A percentile compares a stretch with the other conserved stretches of the same genome.
These are phyloP conservation scores for Metallyticus violacea DNA, from an alignment of 2,888 invertebrate species.

Conservation along the genomic window DNA sequence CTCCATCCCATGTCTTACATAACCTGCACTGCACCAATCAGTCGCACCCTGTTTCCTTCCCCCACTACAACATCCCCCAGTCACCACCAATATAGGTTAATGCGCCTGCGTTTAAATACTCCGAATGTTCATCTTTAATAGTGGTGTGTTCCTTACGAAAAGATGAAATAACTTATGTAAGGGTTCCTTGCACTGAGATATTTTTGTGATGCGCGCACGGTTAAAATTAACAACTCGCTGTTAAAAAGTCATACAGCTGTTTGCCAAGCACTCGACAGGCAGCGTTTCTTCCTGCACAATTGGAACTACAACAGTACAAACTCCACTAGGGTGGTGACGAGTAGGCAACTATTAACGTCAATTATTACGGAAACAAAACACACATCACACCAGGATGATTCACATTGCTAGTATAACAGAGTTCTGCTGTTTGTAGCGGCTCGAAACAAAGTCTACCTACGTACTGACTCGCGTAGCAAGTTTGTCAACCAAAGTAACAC, in stretches of 20 bases:
- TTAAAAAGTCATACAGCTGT: background rate
- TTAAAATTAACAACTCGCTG: background rate
- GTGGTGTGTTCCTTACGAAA: background rate
- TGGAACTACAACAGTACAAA: too few species aligned
- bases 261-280: background rate
- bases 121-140: background rate
- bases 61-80: background rate
- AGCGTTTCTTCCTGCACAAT: too few species aligned
- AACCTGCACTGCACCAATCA: background rate
- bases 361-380: background rate
- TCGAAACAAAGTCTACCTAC: background rate
- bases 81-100: background rate
- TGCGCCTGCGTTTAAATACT: background rate
- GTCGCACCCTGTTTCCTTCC: background rate
- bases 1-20: background rate
- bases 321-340: too few species aligned
- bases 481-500: background rate
- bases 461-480: background rate
- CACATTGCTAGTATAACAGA: background rate
- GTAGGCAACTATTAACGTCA: background rate
- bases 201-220: background rate
- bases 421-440: background rate
- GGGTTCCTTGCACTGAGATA: background rate
- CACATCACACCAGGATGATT: background rate
- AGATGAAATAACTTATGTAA: background rate